phyloP scores from a whole-genome alignment of 2,888 invertebrate species.

The Drosophila pseudotalamancana region DNA sequence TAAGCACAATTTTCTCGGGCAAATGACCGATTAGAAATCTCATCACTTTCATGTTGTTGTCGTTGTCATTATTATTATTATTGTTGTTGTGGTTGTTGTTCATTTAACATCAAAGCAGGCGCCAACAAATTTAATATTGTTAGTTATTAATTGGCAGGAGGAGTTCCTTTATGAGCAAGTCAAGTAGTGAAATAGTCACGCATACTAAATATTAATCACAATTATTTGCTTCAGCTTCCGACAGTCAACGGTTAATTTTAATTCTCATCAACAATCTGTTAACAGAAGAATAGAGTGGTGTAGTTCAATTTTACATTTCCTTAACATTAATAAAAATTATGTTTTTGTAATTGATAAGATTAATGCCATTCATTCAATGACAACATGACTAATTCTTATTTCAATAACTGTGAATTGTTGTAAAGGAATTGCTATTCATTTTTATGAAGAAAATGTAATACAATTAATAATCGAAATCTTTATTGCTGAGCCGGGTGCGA shows the following conservation, averaged over 20 bases:
- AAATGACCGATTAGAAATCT: conserved; percentile 77
- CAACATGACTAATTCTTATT: too few relatives aligned
- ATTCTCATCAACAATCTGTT: too few relatives aligned
- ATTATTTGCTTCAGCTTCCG: conserved; percentile 3
- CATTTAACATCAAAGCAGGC: conserved; percentile 56
- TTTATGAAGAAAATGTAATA: too few relatives aligned
- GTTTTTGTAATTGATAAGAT: too few relatives aligned
- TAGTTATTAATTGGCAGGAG: conserved; percentile 56
- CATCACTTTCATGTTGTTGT: conserved; percentile 54
- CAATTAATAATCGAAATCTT: too few relatives aligned
- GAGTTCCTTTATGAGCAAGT: conserved; percentile 9
- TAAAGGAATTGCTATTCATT: too few relatives aligned
- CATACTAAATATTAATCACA: conserved; percentile 30
- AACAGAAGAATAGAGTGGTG: too few relatives aligned
- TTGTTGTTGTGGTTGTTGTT: neutral
- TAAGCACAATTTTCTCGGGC: conserved; percentile 40
- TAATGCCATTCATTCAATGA: too few relatives aligned
- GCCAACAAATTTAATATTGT: conserved; percentile 60
- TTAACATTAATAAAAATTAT: too few relatives aligned
- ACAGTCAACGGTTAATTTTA: neutral
- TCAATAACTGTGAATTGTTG: too few relatives aligned
- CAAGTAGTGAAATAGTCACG: conserved; percentile 12
- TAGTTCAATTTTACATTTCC: too few relatives aligned
- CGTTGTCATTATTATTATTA: neutral
- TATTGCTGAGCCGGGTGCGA: too few relatives aligned